A percentile compares a stretch with the other conserved stretches of the same genome.
Conservation (phyloP, 2,888 invertebrate genomes). For the Ferrisia virgata region DNA sequence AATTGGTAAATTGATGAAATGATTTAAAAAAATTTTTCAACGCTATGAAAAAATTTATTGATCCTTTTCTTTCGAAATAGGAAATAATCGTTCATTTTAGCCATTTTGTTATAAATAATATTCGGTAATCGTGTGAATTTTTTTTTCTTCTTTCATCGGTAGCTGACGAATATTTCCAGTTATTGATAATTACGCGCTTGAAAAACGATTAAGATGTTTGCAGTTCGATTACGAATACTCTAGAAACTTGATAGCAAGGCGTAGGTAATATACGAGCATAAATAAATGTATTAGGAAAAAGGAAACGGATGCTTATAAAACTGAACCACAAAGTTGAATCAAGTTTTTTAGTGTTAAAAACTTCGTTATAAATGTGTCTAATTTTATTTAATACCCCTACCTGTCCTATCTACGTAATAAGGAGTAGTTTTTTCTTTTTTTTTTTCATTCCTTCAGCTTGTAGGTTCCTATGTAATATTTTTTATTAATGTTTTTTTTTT, state of each 20-base stretch:
- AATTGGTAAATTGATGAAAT: neutral
- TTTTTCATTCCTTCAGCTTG: neutral
- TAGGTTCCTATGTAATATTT: too few relatives aligned
- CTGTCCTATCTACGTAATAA: neutral
- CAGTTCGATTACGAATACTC: neutral
- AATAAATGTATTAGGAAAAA: neutral
- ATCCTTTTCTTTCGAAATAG: neutral
- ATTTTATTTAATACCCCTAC: neutral
- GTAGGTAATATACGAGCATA: neutral
- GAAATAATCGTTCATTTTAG: neutral
- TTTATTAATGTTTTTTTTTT: too few relatives aligned
- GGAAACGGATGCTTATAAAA: neutral
- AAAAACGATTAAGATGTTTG: neutral
- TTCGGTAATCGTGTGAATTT: neutral
- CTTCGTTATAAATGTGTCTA: neutral
- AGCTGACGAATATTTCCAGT: neutral
- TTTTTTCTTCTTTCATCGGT: neutral
- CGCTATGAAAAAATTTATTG: neutral
- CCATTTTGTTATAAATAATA: neutral
- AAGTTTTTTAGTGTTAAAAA: neutral
- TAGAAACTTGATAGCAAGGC: neutral
- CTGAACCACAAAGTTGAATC: neutral
- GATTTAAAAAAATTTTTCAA: neutral
- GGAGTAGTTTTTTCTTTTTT: neutral
- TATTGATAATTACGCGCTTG: neutral